Evolutionary conservation across 2,113 vertebrate species (phyloP), one percentile per base, ranked within the genome.

Genomic region (Rhagologus leucostigma): DNA sequence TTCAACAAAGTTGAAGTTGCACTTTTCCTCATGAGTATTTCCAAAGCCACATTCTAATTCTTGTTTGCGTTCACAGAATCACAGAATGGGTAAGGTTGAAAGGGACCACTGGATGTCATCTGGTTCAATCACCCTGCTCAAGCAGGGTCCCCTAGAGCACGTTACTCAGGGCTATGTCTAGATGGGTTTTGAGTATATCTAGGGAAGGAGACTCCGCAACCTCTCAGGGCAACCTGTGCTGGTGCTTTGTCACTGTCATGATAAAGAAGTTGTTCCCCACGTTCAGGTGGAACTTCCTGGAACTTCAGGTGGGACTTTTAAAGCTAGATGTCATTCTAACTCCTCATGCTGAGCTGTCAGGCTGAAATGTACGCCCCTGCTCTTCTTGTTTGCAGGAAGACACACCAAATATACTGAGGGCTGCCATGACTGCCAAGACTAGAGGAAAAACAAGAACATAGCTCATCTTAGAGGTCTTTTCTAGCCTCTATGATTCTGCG

Each of bases 221-320:
- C 27, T 44, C 46, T 60, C 47, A 39, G 27, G 32, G 46, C 33
- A 65, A 5, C 42, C 26, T 42, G 21, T 27, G 32, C 35, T 29
- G 27, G 68, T 39, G 37, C 37, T 57, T 44, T 0, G 0, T 59
- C 44, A 59, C 44, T 19, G 3, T 4, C 37, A 44, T 0, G 2
- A 27, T 33, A 44, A 74, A 18, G 20, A 55, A 65, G 19, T 5
- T 39, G 15, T 30, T 82, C 52, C 46, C 26, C 39, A 3, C 18
- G 16, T n/a, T 52, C 77, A 59, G 22, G 15, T 12, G 20, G 39
- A 67, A 52, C 26, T 71, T 75, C 13, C n/a, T 87, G 65, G 7
- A 55, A 14, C 42, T 74, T 52, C 46, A 53, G 11, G 11, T 52
- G 69, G 39, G 30, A 39, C 29, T 62, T 83, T 52, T 35, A 82